phyloP scores from a whole-genome alignment of 1,140 invertebrate species.

The Sycophila sp. region DNA sequence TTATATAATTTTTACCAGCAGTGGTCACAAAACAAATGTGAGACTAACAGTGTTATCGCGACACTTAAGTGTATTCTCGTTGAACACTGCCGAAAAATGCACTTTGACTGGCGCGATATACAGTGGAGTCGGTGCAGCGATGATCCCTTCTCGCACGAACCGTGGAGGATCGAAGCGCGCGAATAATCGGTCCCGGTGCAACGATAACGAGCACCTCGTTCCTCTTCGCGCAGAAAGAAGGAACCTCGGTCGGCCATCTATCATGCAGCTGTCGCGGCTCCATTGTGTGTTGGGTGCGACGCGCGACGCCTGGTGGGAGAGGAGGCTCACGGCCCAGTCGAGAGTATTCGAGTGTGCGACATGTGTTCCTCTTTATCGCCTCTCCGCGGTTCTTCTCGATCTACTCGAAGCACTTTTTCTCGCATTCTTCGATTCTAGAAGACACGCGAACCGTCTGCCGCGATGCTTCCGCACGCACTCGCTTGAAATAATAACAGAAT shows the following conservation, averaged over 20 bases:
- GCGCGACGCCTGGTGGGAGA: not conserved
- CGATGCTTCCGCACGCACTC: too few relatives aligned
- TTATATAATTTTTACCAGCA: too few relatives aligned
- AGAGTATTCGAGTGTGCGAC: constrained; percentile 56
- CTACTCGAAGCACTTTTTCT: constrained; percentile 31
- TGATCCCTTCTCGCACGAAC: constrained; percentile 3
- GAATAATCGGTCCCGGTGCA: constrained; percentile 14
- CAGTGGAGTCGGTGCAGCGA: not conserved
- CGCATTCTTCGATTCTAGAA: too few relatives aligned
- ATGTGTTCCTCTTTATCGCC: constrained; percentile 54
- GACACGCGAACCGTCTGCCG: too few relatives aligned
- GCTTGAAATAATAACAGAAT: too few relatives aligned
- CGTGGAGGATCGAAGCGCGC: constrained; percentile 37
- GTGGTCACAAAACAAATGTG: not conserved
- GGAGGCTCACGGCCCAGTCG: constrained; percentile 1
- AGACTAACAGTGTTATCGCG: not conserved
- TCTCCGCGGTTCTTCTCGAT: constrained; percentile 31
- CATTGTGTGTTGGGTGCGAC: constrained; percentile 58
- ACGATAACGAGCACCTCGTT: constrained; percentile 18
- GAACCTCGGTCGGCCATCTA: constrained; percentile 48
- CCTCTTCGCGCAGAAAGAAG: not conserved
- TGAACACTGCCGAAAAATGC: constrained; percentile 33
- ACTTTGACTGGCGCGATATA: constrained; percentile 31
- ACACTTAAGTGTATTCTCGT: too few relatives aligned
- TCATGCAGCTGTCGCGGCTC: constrained; percentile 60